Base-by-base conservation (phyloP, 1,140 invertebrate genomes). In the Calliphora vicina region DNA sequence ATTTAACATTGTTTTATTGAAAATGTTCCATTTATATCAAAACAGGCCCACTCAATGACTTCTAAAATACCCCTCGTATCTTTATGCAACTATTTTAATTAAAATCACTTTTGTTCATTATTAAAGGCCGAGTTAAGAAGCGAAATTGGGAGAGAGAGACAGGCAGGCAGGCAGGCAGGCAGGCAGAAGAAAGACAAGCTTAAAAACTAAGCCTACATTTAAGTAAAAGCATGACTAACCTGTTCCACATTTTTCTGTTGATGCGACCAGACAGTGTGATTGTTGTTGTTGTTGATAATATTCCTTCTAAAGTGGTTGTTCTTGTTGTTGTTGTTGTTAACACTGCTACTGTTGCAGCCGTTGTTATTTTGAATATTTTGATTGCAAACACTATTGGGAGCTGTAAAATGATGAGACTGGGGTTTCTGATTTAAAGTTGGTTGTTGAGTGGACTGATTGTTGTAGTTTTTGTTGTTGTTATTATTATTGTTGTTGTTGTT, bases 211-310 rank as follows among this genome's bases (percentile, higher is more conserved):
- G 74, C 74, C 74, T 45, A 15, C 35, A 35, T 78, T 78, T 78
- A 81, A 81, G 57, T 57, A 81, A 81, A 81, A 81, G 45, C 80
- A 81, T 61, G 45, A 81, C 80, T 81, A 81, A 81, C 80, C 80
- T 81, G 80, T 81, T 81, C 80, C 80, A 81, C 45, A 81, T 81
- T 83, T 43, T 67, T 76, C 17, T 83, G 82, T 80, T 80, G 29
- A 25, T 83, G 45, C 1, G 45, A 72, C 82, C n/a, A 35, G 42
- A 57, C 82, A 26, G 78, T 82, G n/a, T n/a, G n/a, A n/a, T n/a
- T n/a, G n/a, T n/a, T n/a, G n/a, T n/a, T n/a, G 26, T 29, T 35
- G 35, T 35, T 35, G 10, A 8, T 35, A 29, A 20, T 76, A 82
- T 76, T 83, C 43, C 76, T 83, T 61, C 29, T 83, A 71, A 43